Conservation (phyloP, 2,113 vertebrate genomes). For the Alectura lathami region DNA sequence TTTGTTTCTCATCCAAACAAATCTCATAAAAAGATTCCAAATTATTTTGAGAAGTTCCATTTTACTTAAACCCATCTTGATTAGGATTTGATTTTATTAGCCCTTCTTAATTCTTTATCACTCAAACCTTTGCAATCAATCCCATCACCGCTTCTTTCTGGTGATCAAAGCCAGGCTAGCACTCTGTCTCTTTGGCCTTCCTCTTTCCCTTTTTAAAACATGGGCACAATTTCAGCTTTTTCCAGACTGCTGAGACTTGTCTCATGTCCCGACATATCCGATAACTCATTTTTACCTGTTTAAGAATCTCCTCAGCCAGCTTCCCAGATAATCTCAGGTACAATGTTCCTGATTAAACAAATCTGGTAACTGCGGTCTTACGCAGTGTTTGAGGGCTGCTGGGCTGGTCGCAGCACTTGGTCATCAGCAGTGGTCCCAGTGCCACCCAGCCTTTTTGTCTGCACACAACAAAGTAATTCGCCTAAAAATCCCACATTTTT, state of each 20-base stretch:
- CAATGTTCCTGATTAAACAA: not conserved
- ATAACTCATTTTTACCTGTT: not conserved
- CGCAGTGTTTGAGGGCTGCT: not conserved
- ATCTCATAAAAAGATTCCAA: slow-evolving; percentile 39
- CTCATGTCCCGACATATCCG: not conserved
- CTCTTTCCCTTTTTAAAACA: not conserved
- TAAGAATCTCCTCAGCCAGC: not conserved
- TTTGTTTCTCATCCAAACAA: slow-evolving; percentile 50
- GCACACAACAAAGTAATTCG: not conserved
- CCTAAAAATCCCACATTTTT: not conserved
- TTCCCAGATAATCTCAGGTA: not conserved
- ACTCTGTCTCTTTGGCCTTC: not conserved
- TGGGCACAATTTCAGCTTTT: not conserved
- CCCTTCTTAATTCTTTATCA: slow-evolving; percentile 48
- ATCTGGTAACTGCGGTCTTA: not conserved
- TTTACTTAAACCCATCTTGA: slow-evolving; percentile 50
- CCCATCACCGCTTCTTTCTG: not conserved
- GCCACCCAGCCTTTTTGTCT: not conserved
- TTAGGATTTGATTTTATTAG: slow-evolving; percentile 64
- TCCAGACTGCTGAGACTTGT: not conserved
- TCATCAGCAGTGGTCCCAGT: not conserved
- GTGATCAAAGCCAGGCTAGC: slow-evolving; percentile 12
- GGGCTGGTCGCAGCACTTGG: not conserved
- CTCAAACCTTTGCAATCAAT: not conserved
- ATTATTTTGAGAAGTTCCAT: slow-evolving; percentile 31